These are phyloP conservation scores for Gila robusta DNA, from an alignment of 2,797 vertebrate genomes.

Conservation along the genomic window DNA sequence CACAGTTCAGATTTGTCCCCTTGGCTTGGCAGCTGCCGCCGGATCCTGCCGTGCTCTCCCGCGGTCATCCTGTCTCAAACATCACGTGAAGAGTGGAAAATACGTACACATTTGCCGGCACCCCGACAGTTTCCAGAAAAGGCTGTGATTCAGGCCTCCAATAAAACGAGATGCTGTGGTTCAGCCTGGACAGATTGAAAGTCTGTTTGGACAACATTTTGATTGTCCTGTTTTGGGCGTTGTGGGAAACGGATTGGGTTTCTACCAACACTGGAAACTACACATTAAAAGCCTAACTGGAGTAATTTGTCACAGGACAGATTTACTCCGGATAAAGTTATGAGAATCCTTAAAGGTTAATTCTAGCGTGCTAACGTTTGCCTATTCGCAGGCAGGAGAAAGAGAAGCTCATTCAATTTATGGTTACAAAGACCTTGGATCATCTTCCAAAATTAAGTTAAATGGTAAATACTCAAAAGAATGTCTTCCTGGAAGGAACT, in stretches of 20 bases:
- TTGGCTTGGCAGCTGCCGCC: conserved; percentile 66
- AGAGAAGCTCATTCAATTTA: conserved; percentile 17
- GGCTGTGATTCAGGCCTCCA: conserved; percentile 71
- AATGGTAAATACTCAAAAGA: conserved; percentile 46
- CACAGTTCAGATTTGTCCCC: conserved; percentile 60
- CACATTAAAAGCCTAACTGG: conserved; percentile 1
- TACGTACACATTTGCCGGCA: conserved; percentile 68
- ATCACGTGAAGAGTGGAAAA: conserved; percentile 63
- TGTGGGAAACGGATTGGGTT: conserved; percentile 37
- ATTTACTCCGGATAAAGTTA: conserved; percentile 27
- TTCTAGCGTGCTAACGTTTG: conserved; percentile 19
- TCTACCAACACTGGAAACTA: conserved; percentile 22
- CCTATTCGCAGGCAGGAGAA: background rate
- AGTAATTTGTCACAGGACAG: conserved; percentile 20
- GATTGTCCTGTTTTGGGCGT: conserved; percentile 63
- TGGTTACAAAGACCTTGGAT: conserved; percentile 25
- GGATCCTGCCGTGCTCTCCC: conserved; percentile 56
- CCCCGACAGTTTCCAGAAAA: conserved; percentile 70
- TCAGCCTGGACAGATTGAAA: conserved; percentile 78
- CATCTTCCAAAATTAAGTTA: conserved; percentile 42
- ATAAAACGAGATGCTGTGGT: conserved; percentile 72
- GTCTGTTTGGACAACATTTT: conserved; percentile 77
- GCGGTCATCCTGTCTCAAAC: conserved; percentile 67
- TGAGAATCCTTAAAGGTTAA: conserved; percentile 30
- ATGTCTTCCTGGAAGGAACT: conserved; percentile 49